Conservation (phyloP, 1,140 invertebrate genomes). For the Calephelis nemesis region DNA sequence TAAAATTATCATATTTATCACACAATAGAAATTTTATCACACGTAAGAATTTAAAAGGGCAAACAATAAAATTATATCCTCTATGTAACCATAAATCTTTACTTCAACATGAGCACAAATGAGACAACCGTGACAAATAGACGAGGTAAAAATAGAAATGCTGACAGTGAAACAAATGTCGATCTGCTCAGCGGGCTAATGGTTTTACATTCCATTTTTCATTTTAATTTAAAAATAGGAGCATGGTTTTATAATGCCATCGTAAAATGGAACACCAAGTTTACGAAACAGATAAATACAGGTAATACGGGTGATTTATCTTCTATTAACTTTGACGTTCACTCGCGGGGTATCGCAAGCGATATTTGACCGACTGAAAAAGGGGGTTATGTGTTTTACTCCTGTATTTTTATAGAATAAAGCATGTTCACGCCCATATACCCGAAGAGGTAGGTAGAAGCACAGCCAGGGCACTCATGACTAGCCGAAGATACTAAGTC, state of each 20-base stretch:
- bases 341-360: background rate
- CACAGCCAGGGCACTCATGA: too few relatives aligned
- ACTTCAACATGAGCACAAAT: constrained; percentile 68
- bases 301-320: constrained; percentile 27
- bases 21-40: constrained; percentile 11
- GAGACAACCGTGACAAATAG: constrained; percentile 73
- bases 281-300: constrained; percentile 29
- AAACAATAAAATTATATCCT: constrained; percentile 31
- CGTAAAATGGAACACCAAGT: constrained; percentile 24
- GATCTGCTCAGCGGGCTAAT: constrained; percentile 62
- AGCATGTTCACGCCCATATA: too few relatives aligned
- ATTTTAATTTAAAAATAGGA: constrained; percentile 70
- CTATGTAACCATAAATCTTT: constrained; percentile 64
- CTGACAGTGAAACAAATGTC: constrained; percentile 70
- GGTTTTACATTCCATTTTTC: constrained; percentile 73
- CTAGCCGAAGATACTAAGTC: too few relatives aligned
- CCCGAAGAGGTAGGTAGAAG: too few relatives aligned
- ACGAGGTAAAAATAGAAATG: constrained; percentile 60
- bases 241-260: constrained; percentile 35
- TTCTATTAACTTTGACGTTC: constrained; percentile 5
- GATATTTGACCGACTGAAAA: too few relatives aligned
- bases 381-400: too few relatives aligned
- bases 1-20: background rate
- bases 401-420: too few relatives aligned
- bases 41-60: constrained; percentile 24